A percentile compares a stretch with the other conserved stretches of the same genome.
phyloP scores from a whole-genome alignment of 2,797 vertebrate genomes.

The Sebastes trivittatus region DNA sequence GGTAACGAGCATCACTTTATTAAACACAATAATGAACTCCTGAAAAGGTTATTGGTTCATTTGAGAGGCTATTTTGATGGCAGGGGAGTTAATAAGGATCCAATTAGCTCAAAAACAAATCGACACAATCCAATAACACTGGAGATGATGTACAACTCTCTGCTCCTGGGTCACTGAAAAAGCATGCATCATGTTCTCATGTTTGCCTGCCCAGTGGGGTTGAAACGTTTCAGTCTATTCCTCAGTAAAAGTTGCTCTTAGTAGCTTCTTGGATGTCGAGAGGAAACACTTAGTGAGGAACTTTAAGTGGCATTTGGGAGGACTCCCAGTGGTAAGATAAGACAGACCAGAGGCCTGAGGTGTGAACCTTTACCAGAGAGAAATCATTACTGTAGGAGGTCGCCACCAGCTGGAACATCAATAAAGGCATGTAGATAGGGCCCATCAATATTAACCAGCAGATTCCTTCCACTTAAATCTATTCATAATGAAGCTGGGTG shows the following conservation, averaged over 20 bases:
- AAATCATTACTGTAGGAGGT: background rate
- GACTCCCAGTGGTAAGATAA: background rate
- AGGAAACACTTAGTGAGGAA: background rate
- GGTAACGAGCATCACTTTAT: background rate
- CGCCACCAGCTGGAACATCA: background rate
- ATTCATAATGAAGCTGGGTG: background rate
- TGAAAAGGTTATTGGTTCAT: background rate
- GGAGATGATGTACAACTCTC: background rate
- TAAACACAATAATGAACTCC: background rate
- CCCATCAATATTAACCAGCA: constrained; percentile 8
- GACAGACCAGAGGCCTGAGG: background rate
- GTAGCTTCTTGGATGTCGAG: background rate
- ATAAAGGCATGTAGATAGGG: background rate
- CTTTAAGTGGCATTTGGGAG: background rate
- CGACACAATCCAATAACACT: background rate
- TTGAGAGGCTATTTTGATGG: background rate
- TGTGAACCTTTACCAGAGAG: background rate
- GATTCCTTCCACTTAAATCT: constrained; percentile 9
- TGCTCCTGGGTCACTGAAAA: background rate
- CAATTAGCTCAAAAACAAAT: background rate
- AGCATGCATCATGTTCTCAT: background rate
- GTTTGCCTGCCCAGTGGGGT: background rate
- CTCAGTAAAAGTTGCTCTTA: background rate
- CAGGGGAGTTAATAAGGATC: background rate
- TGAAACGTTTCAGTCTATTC: background rate